Base-by-base conservation (phyloP, 1,140 invertebrate species). In the Aphaenogaster floridana region DNA sequence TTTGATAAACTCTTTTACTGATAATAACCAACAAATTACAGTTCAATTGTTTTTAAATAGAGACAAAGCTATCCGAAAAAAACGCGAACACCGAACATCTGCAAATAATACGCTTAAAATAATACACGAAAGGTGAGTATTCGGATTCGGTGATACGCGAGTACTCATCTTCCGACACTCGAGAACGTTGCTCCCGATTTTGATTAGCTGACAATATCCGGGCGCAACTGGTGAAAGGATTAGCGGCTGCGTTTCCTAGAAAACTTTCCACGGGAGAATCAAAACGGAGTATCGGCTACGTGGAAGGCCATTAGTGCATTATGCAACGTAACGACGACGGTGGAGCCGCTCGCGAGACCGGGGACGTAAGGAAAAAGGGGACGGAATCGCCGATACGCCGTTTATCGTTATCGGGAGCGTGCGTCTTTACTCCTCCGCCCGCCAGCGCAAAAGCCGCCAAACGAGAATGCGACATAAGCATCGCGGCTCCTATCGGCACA, bases 351-450 rank as follows among this genome's bases (percentile, higher is more conserved):
- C 63, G 66, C 17, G 74, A 52, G 69, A 71, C 61, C 45, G 66
- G 59, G 77, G 64, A 34, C 69, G 59, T 64, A 90, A 87, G 69
- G 86, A 36, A 88, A 88, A 91, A 87, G 86, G 88, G 89, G 86
- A 87, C 86, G 86, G 79, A 78, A 71, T 71, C 69, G 28, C 52
- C 89, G 93, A 94, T 94, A 94, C 83, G 86, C 78, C 86, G 71
- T 91, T 94, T 92, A 93, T 94, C 94, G 93, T 92, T 94, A 94
- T 94, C 94, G 79, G 87, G 52, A 92, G 91, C 88, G 76, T 63
- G 68, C 90, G 92, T 91, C 87, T 93, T 90, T 88, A 91, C 88
- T 92, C 64, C 88, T 85, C 90, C 80, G 61, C 48, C 79, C 83
- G 68, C 86, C 69, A 28, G 77, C 68, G 52, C 86, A 57, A 92